Conservation (phyloP, 2,797 vertebrate genomes). For the Gastrophryne carolinensis region DNA sequence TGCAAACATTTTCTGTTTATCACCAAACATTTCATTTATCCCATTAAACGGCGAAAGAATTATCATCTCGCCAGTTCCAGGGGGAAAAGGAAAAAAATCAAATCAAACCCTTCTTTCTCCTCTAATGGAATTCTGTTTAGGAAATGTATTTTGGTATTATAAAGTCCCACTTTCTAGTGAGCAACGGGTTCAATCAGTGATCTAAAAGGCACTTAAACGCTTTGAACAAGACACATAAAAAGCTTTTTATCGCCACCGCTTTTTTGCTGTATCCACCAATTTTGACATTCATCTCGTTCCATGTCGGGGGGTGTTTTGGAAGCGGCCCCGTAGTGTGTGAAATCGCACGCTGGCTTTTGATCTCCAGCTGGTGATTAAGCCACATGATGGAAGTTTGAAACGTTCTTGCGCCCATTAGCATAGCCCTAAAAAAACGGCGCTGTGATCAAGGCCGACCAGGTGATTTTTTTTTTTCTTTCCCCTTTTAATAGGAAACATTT, state of each 20-base stretch:
- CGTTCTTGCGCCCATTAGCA: conserved; percentile 56
- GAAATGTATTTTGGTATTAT: conserved; percentile 76
- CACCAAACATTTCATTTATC: conserved; percentile 72
- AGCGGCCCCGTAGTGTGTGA: conserved; percentile 60
- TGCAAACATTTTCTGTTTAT: conserved; percentile 71
- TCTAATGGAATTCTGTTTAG: conserved; percentile 74
- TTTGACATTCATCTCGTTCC: conserved; percentile 70
- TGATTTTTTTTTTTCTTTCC: conserved; percentile 57
- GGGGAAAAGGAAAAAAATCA: conserved; percentile 53
- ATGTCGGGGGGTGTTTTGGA: conserved; percentile 67
- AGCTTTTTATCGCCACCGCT: conserved; percentile 69
- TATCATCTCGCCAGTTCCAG: conserved; percentile 70
- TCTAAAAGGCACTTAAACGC: conserved; percentile 78
- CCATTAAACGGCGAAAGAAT: conserved; percentile 69
- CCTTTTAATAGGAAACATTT: conserved; percentile 53
- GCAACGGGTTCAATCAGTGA: conserved; percentile 74
- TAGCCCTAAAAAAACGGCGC: conserved; percentile 56
- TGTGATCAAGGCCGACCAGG: conserved; percentile 51
- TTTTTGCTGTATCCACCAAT: conserved; percentile 70
- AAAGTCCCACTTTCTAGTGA: conserved; percentile 76
- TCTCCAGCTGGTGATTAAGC: conserved; percentile 63
- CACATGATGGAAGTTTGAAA: conserved; percentile 56
- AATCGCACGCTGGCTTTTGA: conserved; percentile 60
- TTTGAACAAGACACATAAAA: conserved; percentile 77
- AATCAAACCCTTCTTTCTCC: conserved; percentile 63